Evolutionary conservation across 2,797 vertebrate species (phyloP), one percentile per base, ranked within the genome.

Genomic region (Anguilla obscura): DNA sequence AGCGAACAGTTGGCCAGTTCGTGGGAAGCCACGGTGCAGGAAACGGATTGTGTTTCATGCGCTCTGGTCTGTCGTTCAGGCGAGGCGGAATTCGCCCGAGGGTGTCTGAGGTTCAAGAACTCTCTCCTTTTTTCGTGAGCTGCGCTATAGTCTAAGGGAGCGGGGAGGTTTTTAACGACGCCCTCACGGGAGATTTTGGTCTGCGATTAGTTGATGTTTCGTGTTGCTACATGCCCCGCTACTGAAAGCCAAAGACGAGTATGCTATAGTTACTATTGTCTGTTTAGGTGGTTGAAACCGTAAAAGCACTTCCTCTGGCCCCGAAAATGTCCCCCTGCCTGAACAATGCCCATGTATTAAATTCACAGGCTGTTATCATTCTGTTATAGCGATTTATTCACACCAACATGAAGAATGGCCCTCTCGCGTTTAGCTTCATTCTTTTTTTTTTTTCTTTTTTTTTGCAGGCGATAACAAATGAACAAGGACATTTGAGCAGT

Each of bases 11-110:
- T 52, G 85, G 54, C 36, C 27, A 21, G 30, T 60, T 3, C 5
- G 56, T 66, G 58, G 58, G 56, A 63, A 63, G 21, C 36, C 33
- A 18, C 4, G 0, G 30, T 54, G 18, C 33, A 85, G 85, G 58
- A 85, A 85, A 48, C 18, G 36, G 85, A 85, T 85, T 63, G 12
- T 45, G 21, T 85, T 63, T 63, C 85, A 85, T 3, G 21, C 45
- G 58, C 40, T 54, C 83, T 9, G 36, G 58, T 50, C 36, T 8
- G 85, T 85, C 27, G 85, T 85, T 85, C 9, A 54, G 56, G 54
- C 33, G 30, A 30, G 58, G 33, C 58, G 30, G 18, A n/a, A 85
- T 66, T 85, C 14, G 56, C 85, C 58, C 14, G 30, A 30, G 85
- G 52, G 54, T 24, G 58, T 85, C 85, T 66, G 14, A 3, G 63